Base-by-base conservation (phyloP, 2,888 invertebrate species). In the Platycheirus rosarum region DNA sequence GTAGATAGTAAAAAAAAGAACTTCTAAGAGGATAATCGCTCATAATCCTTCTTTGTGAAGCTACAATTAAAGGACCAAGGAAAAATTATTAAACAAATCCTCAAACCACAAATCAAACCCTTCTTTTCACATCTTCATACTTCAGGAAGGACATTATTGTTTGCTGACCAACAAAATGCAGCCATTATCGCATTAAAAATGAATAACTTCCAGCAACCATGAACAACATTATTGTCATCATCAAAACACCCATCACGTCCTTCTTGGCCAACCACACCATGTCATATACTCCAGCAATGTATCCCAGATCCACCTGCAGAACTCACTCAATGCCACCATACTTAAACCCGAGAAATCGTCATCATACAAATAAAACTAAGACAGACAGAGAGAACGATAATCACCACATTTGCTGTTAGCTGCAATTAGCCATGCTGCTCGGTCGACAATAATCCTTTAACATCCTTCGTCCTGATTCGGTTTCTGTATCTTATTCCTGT, bases 111-210 rank as follows among this genome's bases (percentile, higher is more conserved):
- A n/a, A n/a, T n/a, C n/a, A n/a, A n/a, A n/a, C n/a, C n/a, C n/a
- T n/a, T n/a, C n/a, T n/a, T n/a, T n/a, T n/a, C n/a, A n/a, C n/a
- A n/a, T n/a, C n/a, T n/a, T n/a, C n/a, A n/a, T n/a, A n/a, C n/a
- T n/a, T n/a, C n/a, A n/a, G n/a, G n/a, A n/a, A n/a, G n/a, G n/a
- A n/a, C n/a, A n/a, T n/a, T n/a, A n/a, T n/a, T n/a, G n/a, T n/a
- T n/a, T n/a, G 44, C 23, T 20, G 57, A 70, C 55, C 42, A 16
- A 60, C 57, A 70, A 77, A 77, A 70, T 65, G 48, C 49, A 49
- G 49, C 77, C 65, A 70, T 70, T 77, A 77, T 65, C 63, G 26
- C 57, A 77, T 77, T 77, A 77, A 77, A 70, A 77, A 65, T 70
- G 69, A 57, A 69, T 32, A 32, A 32, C 29, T 32, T 32, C 29